Base-by-base conservation (phyloP, 2,113 vertebrate species). In the Pionites leucogaster region DNA sequence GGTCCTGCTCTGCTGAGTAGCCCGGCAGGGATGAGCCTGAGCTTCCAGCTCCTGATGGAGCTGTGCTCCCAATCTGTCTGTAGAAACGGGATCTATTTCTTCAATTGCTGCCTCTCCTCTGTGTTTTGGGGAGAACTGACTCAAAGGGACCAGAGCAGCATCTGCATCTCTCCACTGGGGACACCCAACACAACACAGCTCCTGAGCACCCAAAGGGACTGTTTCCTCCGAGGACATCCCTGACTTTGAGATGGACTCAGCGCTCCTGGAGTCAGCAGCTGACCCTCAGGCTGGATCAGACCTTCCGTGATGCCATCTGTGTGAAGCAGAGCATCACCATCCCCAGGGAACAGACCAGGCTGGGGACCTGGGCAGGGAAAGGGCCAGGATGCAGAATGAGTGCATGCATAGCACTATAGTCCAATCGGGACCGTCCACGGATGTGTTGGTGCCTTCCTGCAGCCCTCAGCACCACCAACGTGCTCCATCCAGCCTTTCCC, bases 231-330 rank as follows among this genome's bases (percentile, higher is more conserved):
- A 22, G 75, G 80, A n/a, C 67, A 50, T 6, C 35, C 35, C 27
- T 31, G 52, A 17, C 35, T 42, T 82, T 0, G 2, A 53, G 80
- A n/a, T 5, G 67, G 50, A 15, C 29, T n/a, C 77, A 25, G 28
- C 37, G n/a, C 24, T 31, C 24, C 44, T 55, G 3, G 17, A 2
- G 10, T 6, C 42, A 19, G 44, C 44, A 31, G 59, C 27, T 16
- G 31, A 24, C 13, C n/a, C 41, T 13, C 46, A 25, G 27, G 16
- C 8, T 2, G 1, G 47, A 49, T 29, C 53, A 29, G 80, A 53
- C 1, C 12, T 23, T 24, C 60, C 9, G 0, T 28, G 39, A 42
- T 49, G 74, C 52, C 10, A 1, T 10, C 3, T 2, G 47, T 42
- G 17, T 37, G 47, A 42, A 37, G 52, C 39, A 80, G 46, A 68